These are phyloP conservation scores for Zosterops japonicus DNA, from an alignment of 2,113 vertebrate genomes.

Conservation along the genomic window DNA sequence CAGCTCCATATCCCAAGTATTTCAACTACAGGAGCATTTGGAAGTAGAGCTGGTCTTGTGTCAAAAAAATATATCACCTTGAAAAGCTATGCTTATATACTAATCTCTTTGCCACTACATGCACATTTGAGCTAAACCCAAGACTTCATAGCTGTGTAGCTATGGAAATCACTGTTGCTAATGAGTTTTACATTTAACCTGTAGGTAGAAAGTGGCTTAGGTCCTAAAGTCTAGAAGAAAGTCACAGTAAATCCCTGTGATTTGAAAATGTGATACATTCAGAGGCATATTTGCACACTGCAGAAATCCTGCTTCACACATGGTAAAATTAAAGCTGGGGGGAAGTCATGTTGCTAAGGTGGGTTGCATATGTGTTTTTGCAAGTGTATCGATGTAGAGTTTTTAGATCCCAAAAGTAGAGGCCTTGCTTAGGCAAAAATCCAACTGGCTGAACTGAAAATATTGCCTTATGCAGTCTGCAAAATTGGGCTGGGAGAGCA, in stretches of 20 bases:
- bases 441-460: neutral
- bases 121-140: neutral
- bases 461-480: neutral
- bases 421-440: slow-evolving; percentile 30
- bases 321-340: neutral
- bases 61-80: neutral
- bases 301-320: neutral
- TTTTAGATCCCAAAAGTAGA: slow-evolving; percentile 22
- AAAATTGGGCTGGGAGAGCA: neutral
- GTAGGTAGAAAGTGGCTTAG: neutral
- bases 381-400: neutral
- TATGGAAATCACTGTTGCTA: neutral
- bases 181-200: neutral
- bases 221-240: neutral
- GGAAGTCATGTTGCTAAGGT: neutral
- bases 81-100: neutral
- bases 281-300: neutral
- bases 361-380: slow-evolving; percentile 4
- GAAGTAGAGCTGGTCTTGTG: neutral
- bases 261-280: neutral
- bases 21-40: neutral
- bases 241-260: neutral
- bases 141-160: neutral
- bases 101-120: neutral
- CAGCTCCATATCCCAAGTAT: neutral